Evolutionary conservation across 2,888 invertebrate genomes (phyloP).

Genomic region (Apodemia duryi): DNA sequence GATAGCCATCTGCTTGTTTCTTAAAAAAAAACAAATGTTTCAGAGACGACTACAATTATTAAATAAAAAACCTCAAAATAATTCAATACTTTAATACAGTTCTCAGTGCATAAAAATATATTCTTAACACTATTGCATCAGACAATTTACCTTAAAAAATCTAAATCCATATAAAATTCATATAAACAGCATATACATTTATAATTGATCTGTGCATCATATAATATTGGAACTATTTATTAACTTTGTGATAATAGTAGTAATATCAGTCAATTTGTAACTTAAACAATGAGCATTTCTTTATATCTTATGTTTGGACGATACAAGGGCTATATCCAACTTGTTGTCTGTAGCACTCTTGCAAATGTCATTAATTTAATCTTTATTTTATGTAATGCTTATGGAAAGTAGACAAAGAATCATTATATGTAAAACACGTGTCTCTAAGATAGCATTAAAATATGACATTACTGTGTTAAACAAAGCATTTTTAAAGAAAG

Average conservation of each 20-base stretch:
- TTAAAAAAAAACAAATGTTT: no score
- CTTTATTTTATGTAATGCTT: no score
- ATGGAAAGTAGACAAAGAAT: no score
- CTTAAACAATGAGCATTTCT: neutral
- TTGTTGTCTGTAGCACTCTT: no score
- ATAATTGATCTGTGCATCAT: neutral
- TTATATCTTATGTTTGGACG: no score
- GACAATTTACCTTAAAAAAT: slow-evolving; percentile 11
- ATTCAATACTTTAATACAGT: slow-evolving; percentile 9
- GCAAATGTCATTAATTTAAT: no score
- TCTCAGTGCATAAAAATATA: slow-evolving; percentile 13
- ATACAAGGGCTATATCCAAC: neutral
- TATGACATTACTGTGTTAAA: no score
- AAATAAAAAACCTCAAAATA: neutral
- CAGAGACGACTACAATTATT: neutral
- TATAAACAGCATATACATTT: slow-evolving; percentile 11
- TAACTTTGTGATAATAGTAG: neutral
- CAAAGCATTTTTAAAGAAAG: no score
- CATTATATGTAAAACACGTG: no score
- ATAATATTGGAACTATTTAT: neutral
- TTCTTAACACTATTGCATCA: slow-evolving; percentile 1
- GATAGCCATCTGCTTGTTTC: no score
- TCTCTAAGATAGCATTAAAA: no score
- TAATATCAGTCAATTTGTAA: slow-evolving; percentile 13
- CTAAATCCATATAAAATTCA: slow-evolving; percentile 6